A percentile compares a stretch with the other conserved stretches of the same genome.
Evolutionary conservation across 2,797 vertebrate genomes (phyloP).

Genomic region (Brachyalestes nurse): DNA sequence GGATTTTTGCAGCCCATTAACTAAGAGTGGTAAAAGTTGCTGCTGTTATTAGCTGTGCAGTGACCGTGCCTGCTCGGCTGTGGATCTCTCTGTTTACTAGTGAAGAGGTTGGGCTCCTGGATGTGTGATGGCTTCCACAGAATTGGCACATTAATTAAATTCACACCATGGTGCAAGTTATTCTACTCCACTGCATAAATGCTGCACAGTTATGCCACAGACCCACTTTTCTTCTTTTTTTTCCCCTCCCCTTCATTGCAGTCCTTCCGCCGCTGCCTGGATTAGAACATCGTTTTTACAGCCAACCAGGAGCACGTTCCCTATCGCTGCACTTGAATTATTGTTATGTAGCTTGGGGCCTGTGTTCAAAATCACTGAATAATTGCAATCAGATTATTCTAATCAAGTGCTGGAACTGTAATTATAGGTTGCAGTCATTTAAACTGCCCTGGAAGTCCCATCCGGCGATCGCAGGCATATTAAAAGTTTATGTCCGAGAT

Average conservation of each 20-base stretch:
- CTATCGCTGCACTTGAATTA: slow-evolving; percentile 97
- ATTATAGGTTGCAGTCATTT: slow-evolving; percentile 99
- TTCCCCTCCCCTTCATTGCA: not conserved
- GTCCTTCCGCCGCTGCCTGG: slow-evolving; percentile 79
- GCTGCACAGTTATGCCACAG: slow-evolving; percentile 87
- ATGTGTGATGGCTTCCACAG: slow-evolving; percentile 78
- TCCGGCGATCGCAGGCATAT: slow-evolving; percentile 90
- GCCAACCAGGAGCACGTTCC: slow-evolving; percentile 96
- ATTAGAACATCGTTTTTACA: slow-evolving; percentile 95
- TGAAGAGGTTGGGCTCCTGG: slow-evolving; percentile 72
- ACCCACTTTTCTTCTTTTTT: slow-evolving; percentile 57
- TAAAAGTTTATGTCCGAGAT: slow-evolving; percentile 99
- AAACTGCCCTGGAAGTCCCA: slow-evolving; percentile 93
- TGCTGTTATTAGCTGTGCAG: slow-evolving; percentile 59
- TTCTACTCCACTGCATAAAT: slow-evolving; percentile 87
- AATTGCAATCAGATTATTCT: slow-evolving; percentile 99
- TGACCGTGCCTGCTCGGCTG: slow-evolving; percentile 26
- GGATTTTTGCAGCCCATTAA: slow-evolving; percentile 55
- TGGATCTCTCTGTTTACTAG: slow-evolving; percentile 72
- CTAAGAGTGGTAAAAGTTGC: slow-evolving; percentile 54
- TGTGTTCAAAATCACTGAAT: slow-evolving; percentile 99
- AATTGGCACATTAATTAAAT: slow-evolving; percentile 86
- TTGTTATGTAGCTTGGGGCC: slow-evolving; percentile 98
- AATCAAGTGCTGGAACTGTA: slow-evolving; percentile 99
- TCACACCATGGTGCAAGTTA: slow-evolving; percentile 84